Evolutionary conservation across 1,140 invertebrate genomes (phyloP).

Genomic region (Pseudomyrmex flavicornis): DNA sequence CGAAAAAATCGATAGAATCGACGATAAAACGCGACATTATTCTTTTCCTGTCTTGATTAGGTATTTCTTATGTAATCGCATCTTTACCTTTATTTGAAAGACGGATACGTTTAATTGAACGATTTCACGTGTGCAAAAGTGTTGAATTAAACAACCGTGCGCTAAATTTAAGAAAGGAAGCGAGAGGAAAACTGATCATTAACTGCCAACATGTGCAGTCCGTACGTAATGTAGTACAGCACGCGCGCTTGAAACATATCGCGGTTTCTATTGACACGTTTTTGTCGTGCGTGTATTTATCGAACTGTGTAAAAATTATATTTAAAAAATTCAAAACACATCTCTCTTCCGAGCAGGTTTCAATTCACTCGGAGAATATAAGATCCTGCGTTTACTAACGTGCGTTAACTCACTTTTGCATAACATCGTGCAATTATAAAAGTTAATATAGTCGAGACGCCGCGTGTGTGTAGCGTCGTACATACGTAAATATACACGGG

Average conservation of each 20-base stretch:
- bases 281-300: no score
- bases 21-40: not conserved
- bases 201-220: no score
- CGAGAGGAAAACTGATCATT: no score
- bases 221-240: no score
- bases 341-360: not conserved
- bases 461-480: no score
- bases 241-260: no score
- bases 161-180: no score
- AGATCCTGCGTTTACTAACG: no score
- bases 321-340: not conserved
- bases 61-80: not conserved
- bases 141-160: no score
- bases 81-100: not conserved
- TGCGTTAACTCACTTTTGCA: conserved; percentile 53
- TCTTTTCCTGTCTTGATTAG: not conserved
- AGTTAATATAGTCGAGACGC: conserved; percentile 22
- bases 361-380: conserved; percentile 5
- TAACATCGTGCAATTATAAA: conserved; percentile 39
- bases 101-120: not conserved
- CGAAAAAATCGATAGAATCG: conserved; percentile 9
- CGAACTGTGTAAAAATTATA: no score
- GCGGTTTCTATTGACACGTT: no score
- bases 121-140: no score
- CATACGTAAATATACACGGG: not conserved